Base-by-base conservation (phyloP, 2,888 invertebrate genomes). In the Pammene aurita region DNA sequence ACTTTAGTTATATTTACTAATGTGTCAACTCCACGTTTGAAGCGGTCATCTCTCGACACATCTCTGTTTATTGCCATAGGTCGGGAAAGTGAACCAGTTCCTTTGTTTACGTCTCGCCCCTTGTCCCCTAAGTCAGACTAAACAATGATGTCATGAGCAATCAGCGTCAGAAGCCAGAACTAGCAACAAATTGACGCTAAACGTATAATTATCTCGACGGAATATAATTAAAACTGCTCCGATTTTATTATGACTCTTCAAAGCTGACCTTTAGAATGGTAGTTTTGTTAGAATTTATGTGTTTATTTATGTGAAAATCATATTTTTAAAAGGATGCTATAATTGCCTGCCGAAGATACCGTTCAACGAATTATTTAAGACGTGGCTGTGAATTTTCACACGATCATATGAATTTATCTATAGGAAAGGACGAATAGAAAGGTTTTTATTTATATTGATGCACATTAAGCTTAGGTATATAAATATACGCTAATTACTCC, bases 111-210 rank as follows among this genome's bases (percentile, higher is more conserved):
- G 38, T 58, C 42, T 64, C 54, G 64, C 65, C 69, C 66, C 71
- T 74, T 73, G 71, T 70, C 70, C 70, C 74, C 78, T 75, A 74
- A 75, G 74, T 67, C 69, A 80, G 85, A 84, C 86, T 85, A 85
- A 88, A 84, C 81, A 84, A 55, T 76, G 79, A 80, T 77, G 82
- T 83, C 84, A 84, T 58, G 9, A 63, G 72, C 70, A 75, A 74
- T 72, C 72, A 26, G 1, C 26, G 4, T 26, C 26, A 56, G 77
- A 76, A 78, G 77, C 77, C 74, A 74, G 77, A 76, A 76, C 72
- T 75, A 74, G 75, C 74, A 74, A 76, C 72, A 75, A 70, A 68
- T 69, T 74, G 56, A 62, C 52, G 56, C 66, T 58, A 66, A 77
- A 76, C 77, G 72, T 75, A 75, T 79, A 75, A 81, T 81, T 80